These are phyloP conservation scores for Chorisops tibialis DNA, from an alignment of 2,888 invertebrate genomes.

Conservation along the genomic window DNA sequence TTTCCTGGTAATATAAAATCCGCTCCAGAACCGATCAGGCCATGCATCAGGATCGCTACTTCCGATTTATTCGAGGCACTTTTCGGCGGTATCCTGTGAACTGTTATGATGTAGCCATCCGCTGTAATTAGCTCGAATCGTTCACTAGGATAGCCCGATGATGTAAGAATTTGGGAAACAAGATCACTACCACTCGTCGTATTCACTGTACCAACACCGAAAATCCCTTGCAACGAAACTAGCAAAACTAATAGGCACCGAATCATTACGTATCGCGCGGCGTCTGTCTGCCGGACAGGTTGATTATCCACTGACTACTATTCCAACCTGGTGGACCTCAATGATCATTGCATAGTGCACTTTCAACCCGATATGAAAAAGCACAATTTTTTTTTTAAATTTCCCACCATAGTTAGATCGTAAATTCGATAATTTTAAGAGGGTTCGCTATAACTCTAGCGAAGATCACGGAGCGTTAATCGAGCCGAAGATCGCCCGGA, in stretches of 20 bases:
- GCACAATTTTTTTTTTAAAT: neutral
- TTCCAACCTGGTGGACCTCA: neutral
- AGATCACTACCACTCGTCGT: slow-evolving; percentile 33
- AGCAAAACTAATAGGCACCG: slow-evolving; percentile 3
- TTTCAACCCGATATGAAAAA: neutral
- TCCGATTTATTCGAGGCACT: slow-evolving; percentile 40
- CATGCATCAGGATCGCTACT: slow-evolving; percentile 45
- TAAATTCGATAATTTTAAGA: too few species aligned
- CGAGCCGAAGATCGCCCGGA: too few species aligned
- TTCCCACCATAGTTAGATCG: slow-evolving; percentile 12
- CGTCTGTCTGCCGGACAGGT: neutral
- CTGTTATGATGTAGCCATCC: slow-evolving; percentile 43
- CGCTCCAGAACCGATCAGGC: slow-evolving; percentile 42
- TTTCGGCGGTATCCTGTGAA: slow-evolving; percentile 44
- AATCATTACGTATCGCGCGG: slow-evolving; percentile 13
- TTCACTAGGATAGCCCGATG: slow-evolving; percentile 41
- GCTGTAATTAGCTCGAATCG: slow-evolving; percentile 40
- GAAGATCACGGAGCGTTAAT: too few species aligned
- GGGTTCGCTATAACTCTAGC: too few species aligned
- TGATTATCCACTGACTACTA: slow-evolving; percentile 10
- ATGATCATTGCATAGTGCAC: slow-evolving; percentile 10
- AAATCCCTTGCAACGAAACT: slow-evolving; percentile 1
- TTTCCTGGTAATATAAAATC: slow-evolving; percentile 43
- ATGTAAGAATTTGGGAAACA: slow-evolving; percentile 41
- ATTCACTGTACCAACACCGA: neutral